Evolutionary conservation across 64 coral and sea anemone species (phyloP).

Genomic region (Porites lutea): DNA sequence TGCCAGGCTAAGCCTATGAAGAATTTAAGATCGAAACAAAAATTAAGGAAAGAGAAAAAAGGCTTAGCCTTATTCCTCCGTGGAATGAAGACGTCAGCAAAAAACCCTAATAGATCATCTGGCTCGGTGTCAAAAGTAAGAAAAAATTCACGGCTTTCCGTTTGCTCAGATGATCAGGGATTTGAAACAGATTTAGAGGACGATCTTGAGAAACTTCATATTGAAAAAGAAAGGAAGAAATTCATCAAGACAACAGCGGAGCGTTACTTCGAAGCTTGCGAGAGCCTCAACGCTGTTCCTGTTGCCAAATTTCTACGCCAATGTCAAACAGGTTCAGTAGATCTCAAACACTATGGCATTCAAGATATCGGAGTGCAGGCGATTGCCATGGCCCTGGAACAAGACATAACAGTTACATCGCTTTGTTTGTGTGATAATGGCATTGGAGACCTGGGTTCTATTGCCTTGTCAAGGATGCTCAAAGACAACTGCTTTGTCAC

Average conservation of each 20-base stretch:
- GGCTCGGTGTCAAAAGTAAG: not conserved
- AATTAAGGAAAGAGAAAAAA: no score
- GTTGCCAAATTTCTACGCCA: conserved; percentile 57
- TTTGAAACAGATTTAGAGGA: conserved; percentile 65
- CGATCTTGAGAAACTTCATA: not conserved
- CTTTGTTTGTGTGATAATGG: conserved; percentile 57
- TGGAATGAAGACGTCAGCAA: not conserved
- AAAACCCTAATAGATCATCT: not conserved
- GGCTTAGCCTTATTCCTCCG: not conserved
- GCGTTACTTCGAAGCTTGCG: conserved; percentile 44
- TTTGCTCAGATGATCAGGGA: conserved; percentile 27
- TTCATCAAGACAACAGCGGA: conserved; percentile 20
- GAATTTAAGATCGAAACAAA: no score
- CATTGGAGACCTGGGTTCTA: conserved; percentile 14
- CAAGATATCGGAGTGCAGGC: conserved; percentile 51
- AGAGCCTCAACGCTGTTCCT: conserved; percentile 4
- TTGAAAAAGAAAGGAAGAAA: not conserved
- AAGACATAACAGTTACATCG: conserved; percentile 24
- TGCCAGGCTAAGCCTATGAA: no score
- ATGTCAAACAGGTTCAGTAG: conserved; percentile 1
- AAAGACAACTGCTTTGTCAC: conserved; percentile 53
- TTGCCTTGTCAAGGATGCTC: conserved; percentile 36
- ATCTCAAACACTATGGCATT: conserved; percentile 64
- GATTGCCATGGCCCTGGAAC: conserved; percentile 48
- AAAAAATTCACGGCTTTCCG: not conserved